These are phyloP conservation scores for Corvus hawaiiensis DNA, from an alignment of 2,113 vertebrate species.

Conservation along the genomic window DNA sequence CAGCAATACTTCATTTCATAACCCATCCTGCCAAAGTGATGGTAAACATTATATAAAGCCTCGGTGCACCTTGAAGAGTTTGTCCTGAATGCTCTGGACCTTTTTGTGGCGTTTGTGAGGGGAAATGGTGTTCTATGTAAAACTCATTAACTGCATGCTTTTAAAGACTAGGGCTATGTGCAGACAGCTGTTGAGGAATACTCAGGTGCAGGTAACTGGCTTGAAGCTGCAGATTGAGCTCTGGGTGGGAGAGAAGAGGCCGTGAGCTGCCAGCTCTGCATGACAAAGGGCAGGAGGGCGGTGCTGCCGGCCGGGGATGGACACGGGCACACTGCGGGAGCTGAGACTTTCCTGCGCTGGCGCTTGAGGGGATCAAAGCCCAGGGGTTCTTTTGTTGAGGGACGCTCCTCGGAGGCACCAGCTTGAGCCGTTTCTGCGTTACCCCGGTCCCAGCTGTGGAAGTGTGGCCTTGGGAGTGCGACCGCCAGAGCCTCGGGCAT, in stretches of 20 bases:
- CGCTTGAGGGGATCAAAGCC: background rate
- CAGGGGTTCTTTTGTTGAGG: rapidly evolving
- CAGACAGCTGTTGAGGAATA: background rate
- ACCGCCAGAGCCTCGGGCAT: background rate
- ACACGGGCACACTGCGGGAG: background rate
- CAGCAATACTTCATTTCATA: background rate
- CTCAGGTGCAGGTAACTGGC: background rate
- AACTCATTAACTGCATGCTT: background rate
- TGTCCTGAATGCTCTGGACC: background rate
- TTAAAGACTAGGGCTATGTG: rapidly evolving
- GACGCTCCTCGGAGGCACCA: rapidly evolving
- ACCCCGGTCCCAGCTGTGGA: rapidly evolving
- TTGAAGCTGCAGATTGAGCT: rapidly evolving
- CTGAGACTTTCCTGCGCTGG: rapidly evolving
- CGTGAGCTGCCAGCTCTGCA: background rate
- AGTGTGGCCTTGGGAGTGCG: background rate
- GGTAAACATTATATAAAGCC: background rate
- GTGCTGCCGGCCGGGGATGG: background rate
- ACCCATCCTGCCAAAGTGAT: background rate
- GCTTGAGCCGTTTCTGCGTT: background rate
- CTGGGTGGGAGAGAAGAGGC: background rate
- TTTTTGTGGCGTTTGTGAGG: background rate
- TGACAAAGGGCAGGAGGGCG: rapidly evolving
- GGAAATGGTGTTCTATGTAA: background rate
- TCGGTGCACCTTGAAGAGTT: background rate